Evolutionary conservation across 2,797 vertebrate genomes (phyloP), one percentile per base, ranked within the genome.

Genomic region (Manis javanica): DNA sequence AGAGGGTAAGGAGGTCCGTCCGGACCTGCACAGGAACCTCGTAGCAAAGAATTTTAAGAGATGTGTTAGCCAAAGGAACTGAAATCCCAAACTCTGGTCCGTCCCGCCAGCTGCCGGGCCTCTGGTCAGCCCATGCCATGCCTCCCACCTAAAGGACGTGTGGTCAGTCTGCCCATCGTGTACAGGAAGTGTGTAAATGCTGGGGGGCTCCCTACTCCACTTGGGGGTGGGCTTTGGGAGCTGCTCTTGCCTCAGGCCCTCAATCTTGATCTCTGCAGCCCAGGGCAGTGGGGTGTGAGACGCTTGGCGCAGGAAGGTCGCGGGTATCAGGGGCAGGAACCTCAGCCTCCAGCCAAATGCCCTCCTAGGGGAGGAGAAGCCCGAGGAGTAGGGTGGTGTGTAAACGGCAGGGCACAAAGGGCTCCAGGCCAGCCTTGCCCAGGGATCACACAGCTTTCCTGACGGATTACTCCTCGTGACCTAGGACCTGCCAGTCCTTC

Each of bases 331-430:
- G 26, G n/a, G 39, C 51, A 10, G 55, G 59, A 57, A 8, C 29
- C 72, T 15, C 5, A 2, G 34, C 19, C 71, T 4, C 39, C 34
- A 42, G 82, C 26, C 75, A 18, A 57, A 18, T 6, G 51, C n/a
- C 46, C 4, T 69, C 59, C 23, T 4, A 0, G 3, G 34, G 24
- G 24, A 72, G 24, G 42, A 49, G 79, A 15, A 57, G 24, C 31
- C 71, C 21, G 31, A 14, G 13, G 14, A 13, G 0, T 0, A 2
- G 7, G 26, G 12, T 4, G 5, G 3, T 6, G 3, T 6, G 34
- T 31, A 77, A 19, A 26, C 14, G 14, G 59, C 9, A 13, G 18
- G 24, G 24, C 79, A 55, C 39, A 26, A 63, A 39, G 42, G 29
- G 18, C 21, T 34, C 13, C 64, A 14, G 34, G 18, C 63, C 37